Percentiles rank a stretch among this genome's conserved stretches.
These are phyloP conservation scores for Hypomecis atomaria DNA, from an alignment of 2,888 invertebrate genomes.

Conservation along the genomic window DNA sequence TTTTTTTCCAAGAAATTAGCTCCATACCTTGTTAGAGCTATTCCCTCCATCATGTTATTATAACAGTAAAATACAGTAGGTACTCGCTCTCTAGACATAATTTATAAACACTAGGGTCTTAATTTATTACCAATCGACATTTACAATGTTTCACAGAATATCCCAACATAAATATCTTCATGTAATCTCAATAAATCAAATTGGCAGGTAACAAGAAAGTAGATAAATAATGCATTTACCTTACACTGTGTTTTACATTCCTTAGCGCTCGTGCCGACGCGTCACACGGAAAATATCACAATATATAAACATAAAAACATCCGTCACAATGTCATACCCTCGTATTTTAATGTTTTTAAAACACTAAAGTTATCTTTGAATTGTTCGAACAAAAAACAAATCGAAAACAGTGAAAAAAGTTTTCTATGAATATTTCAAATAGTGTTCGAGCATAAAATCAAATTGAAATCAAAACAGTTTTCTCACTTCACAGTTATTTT, in stretches of 20 bases:
- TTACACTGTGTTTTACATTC: conserved; percentile 44
- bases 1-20: no score
- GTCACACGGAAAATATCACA: conserved; percentile 28
- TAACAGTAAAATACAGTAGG: background rate
- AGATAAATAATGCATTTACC: conserved; percentile 43
- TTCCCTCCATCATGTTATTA: background rate
- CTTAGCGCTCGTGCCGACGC: conserved; percentile 30
- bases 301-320: conserved; percentile 7
- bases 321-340: background rate
- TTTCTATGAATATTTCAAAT: background rate
- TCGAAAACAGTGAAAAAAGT: no score
- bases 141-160: conserved; percentile 1
- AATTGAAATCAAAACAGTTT: no score
- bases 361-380: no score
- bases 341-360: no score
- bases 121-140: background rate
- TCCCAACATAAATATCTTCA: conserved; percentile 8
- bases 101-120: background rate
- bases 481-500: no score
- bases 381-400: no score
- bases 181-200: conserved; percentile 31
- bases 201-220: conserved; percentile 40
- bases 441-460: background rate
- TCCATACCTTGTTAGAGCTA: background rate
- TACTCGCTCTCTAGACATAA: background rate